Evolutionary conservation across 1,140 invertebrate species (phyloP).

Genomic region (Carposina sasakii): DNA sequence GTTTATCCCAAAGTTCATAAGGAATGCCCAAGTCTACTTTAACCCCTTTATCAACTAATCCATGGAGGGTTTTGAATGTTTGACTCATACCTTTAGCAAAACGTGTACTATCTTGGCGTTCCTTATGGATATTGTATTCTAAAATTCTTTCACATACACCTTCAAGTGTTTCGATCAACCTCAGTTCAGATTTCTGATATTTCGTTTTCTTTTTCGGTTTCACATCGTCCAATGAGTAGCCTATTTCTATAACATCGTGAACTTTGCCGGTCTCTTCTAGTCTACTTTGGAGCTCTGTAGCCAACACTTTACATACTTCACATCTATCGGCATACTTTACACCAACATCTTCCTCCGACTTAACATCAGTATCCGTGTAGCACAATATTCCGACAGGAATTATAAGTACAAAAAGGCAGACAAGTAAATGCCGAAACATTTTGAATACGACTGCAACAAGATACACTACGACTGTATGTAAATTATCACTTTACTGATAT

Average conservation of each 20-base stretch:
- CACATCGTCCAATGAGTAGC: conserved; percentile 91
- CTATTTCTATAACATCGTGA: conserved; percentile 91
- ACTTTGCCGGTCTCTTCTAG: conserved; percentile 92
- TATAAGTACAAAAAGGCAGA: too few species aligned
- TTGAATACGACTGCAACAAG: too few species aligned
- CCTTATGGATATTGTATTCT: conserved; percentile 96
- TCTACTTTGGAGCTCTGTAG: conserved; percentile 85
- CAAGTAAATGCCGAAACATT: too few species aligned
- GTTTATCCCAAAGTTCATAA: conserved; percentile 96
- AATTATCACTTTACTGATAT: too few species aligned
- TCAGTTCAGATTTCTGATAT: conserved; percentile 89
- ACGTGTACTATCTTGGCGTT: conserved; percentile 90
- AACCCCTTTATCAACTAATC: conserved; percentile 95
- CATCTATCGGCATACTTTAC: conserved; percentile 87
- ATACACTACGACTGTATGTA: too few species aligned
- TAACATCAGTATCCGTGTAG: conserved; percentile 45
- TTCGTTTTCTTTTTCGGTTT: conserved; percentile 89
- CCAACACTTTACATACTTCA: conserved; percentile 93
- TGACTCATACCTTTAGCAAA: conserved; percentile 98
- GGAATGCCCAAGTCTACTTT: conserved; percentile 98
- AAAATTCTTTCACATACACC: conserved; percentile 92
- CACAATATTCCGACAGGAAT: too few species aligned
- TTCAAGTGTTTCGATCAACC: conserved; percentile 92
- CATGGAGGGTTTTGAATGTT: conserved; percentile 95
- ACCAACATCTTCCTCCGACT: conserved; percentile 77